Evolutionary conservation across 2,113 vertebrate genomes (phyloP), one percentile per base, ranked within the genome.

Genomic region (Daubentonia madagascariensis): DNA sequence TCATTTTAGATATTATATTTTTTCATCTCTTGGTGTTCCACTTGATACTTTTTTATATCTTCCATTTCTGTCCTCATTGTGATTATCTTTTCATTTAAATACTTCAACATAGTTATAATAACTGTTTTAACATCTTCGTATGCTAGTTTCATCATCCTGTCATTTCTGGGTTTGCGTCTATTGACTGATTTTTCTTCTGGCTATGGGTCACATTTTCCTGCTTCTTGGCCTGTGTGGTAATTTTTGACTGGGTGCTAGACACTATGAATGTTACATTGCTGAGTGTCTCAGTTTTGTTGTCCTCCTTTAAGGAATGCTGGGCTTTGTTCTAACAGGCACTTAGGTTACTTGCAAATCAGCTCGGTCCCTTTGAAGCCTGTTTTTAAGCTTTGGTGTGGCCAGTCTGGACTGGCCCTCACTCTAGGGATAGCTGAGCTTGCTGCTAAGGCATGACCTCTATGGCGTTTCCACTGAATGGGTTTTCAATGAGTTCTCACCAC

Each of bases 1-100:
- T 32, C 4, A 75, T 85, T 88, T 93, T 72, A 70, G 22, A 18
- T 67, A 50, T 43, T 52, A 32, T 10, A 61, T 57, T 72, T 81
- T 91, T 86, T 79, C 17, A 89, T 70, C 17, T 94, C 32, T 75
- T 63, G 48, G 95, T 78, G 17, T 83, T 96, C 40, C n/a, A 22
- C 6, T 85, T 89, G 90, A 72, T 85, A 92, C 43, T 67, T 89
- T 96, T 93, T 72, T 75, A 10, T 45, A 45, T 80, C 28, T 97
- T 85, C 18, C 7, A 48, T 57, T 79, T 85, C 57, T 59, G 18
- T 84, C 50, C 40, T 57, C 45, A 52, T 92, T 65, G 72, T 50
- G 52, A 28, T 78, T 14, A 68, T 8, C 18, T 86, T 88, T 85
- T 83, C 59, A 48, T 91, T 89, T 67, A 93, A 68, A 87, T 48